Base-by-base conservation (phyloP, 2,113 vertebrate species). In the Gobiocypris rarus region DNA sequence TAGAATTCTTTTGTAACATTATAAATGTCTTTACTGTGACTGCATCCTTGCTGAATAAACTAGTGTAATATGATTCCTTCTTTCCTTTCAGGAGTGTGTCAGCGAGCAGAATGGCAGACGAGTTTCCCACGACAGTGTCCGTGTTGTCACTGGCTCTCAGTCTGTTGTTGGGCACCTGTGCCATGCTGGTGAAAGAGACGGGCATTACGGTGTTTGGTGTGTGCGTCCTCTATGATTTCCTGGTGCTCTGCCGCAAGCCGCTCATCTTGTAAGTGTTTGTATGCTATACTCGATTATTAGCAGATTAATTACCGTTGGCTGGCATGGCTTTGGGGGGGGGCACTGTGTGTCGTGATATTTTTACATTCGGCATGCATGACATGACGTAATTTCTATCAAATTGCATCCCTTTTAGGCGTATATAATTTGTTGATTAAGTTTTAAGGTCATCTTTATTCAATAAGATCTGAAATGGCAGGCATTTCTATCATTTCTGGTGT, bases 101-200 rank as follows among this genome's bases (percentile, higher is more conserved):
- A 75, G 90, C 79, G 15, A 85, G 90, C 70, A 83, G 90, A 41
- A 90, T 89, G 4, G 94, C 93, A 77, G 94, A 95, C 84, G 83
- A 90, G 45, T 92, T 96, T 84, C 95, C 96, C 70, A 86, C 93
- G 82, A 97, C 96, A 0, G 92, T 89, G 34, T 97, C 96, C 0
- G 91, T 89, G 0, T 88, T 92, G 84, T 96, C 93, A 81, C 89
- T 99, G 92, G 70, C 95, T 63, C 88, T 96, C 88, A 97, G 96
- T 86, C 90, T 99, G 88, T 86, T 96, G 31, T 93, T 99, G 92
- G 98, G 98, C 43, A 97, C 97, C 1, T 96, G 97, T 58, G 97
- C 97, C 82, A 99, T 99, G 98, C 93, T 99, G 93, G 97, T 98
- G 77, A 99, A 99, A 84, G 98, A 99, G 90, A 99, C 98, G 0